Conservation (phyloP, 2,888 invertebrate species). For the Apoderus coryli region DNA sequence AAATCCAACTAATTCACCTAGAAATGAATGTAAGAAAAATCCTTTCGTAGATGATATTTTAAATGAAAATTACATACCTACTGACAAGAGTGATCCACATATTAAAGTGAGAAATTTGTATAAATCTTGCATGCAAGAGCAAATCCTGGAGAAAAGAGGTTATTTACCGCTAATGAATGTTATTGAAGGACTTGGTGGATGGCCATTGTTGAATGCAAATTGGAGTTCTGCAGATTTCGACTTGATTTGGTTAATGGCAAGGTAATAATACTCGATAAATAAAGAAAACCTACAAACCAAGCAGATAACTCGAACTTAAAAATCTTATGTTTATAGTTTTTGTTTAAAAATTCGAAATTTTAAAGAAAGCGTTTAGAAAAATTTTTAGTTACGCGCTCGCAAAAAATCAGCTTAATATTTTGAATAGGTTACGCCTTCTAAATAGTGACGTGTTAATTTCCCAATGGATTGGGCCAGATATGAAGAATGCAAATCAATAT, state of each 20-base stretch:
- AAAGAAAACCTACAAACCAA: too few species aligned
- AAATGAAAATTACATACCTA: slow-evolving; percentile 12
- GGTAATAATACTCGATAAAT: too few species aligned
- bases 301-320: too few species aligned
- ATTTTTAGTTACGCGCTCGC: too few species aligned
- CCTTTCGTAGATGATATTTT: slow-evolving; percentile 12
- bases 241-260: slow-evolving; percentile 59
- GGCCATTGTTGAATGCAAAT: slow-evolving; percentile 59
- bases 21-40: not conserved
- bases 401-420: not conserved
- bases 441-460: slow-evolving; percentile 79
- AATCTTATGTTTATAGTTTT: too few species aligned
- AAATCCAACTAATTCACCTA: slow-evolving; percentile 10
- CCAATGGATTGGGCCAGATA: slow-evolving; percentile 75
- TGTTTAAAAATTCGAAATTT: too few species aligned
- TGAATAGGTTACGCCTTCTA: slow-evolving; percentile 44
- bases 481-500: slow-evolving; percentile 82
- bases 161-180: slow-evolving; percentile 55
- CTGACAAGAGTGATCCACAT: slow-evolving; percentile 41
- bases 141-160: slow-evolving; percentile 44
- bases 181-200: slow-evolving; percentile 65
- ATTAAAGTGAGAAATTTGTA: slow-evolving; percentile 76
- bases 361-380: too few species aligned
- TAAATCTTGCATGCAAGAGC: slow-evolving; percentile 72
- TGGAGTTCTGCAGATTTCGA: slow-evolving; percentile 57